Conservation (phyloP, 2,888 invertebrate species). For the Colostygia pectinataria region DNA sequence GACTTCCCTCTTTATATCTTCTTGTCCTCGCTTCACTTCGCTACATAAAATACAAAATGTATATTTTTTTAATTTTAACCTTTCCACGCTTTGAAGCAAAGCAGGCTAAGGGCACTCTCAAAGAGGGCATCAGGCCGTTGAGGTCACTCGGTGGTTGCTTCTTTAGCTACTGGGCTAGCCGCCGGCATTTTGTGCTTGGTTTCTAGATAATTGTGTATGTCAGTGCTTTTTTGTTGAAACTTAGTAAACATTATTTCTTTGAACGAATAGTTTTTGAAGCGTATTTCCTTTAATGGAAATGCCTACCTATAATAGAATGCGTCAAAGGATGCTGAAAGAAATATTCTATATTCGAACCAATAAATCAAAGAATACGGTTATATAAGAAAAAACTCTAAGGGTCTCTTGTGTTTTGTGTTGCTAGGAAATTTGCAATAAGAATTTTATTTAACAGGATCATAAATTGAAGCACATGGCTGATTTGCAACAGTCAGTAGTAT, state of each 20-base stretch:
- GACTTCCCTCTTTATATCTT: conserved; percentile 35
- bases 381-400: conserved; percentile 1
- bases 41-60: conserved; percentile 7
- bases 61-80: conserved; percentile 17
- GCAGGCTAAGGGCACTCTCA: conserved; percentile 31
- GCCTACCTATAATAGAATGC: conserved; percentile 9
- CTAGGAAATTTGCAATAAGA: neutral
- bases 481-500: conserved; percentile 97
- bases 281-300: conserved; percentile 18
- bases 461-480: conserved; percentile 99
- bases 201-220: neutral
- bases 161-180: conserved; percentile 24
- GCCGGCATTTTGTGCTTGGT: conserved; percentile 19
- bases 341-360: conserved; percentile 2
- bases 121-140: conserved; percentile 25
- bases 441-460: conserved; percentile 87
- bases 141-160: conserved; percentile 28
- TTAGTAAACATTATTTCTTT: conserved; percentile 21
- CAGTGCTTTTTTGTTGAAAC: conserved; percentile 15
- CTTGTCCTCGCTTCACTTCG: conserved; percentile 5
- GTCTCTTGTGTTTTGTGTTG: neutral
- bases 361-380: conserved; percentile 2
- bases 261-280: conserved; percentile 12
- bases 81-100: conserved; percentile 21
- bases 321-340: conserved; percentile 15